phyloP scores from a whole-genome alignment of 2,113 vertebrate species.

The Corydoras sp. region DNA sequence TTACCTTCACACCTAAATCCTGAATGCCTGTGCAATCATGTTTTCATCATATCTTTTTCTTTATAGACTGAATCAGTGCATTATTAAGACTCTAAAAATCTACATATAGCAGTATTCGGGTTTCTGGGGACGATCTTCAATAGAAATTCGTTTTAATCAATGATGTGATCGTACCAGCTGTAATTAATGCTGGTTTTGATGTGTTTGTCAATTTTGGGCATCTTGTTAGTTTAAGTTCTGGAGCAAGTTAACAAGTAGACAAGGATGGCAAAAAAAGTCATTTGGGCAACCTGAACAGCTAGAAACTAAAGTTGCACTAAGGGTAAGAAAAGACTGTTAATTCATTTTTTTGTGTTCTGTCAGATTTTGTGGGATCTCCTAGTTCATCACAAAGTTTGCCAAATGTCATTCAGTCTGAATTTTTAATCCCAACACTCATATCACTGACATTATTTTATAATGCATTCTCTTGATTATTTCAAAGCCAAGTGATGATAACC shows the following conservation, averaged over 20 bases:
- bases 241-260: neutral
- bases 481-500: conserved; percentile 19
- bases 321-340: conserved; percentile 5
- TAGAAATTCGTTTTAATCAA: neutral
- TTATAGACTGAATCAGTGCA: too few species aligned
- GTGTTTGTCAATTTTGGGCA: neutral
- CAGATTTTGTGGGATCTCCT: too few species aligned
- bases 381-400: conserved; percentile 13
- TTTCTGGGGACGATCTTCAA: too few species aligned
- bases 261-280: conserved; percentile 1
- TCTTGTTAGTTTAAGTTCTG: conserved; percentile 4
- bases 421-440: neutral
- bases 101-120: too few species aligned
- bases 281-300: conserved; percentile 11
- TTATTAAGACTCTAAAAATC: too few species aligned
- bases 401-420: conserved; percentile 6
- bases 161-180: neutral
- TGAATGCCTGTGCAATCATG: too few species aligned
- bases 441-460: neutral
- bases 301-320: conserved; percentile 34
- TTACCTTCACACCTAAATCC: too few species aligned
- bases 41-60: conserved; percentile 44
- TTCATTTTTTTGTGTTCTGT: conserved; percentile 29
- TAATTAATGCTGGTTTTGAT: conserved; percentile 10
- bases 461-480: conserved; percentile 20